A percentile compares a stretch with the other conserved stretches of the same genome.
Evolutionary conservation across 2,797 vertebrate species (phyloP).

Genomic region (Sebastes umbrosus): DNA sequence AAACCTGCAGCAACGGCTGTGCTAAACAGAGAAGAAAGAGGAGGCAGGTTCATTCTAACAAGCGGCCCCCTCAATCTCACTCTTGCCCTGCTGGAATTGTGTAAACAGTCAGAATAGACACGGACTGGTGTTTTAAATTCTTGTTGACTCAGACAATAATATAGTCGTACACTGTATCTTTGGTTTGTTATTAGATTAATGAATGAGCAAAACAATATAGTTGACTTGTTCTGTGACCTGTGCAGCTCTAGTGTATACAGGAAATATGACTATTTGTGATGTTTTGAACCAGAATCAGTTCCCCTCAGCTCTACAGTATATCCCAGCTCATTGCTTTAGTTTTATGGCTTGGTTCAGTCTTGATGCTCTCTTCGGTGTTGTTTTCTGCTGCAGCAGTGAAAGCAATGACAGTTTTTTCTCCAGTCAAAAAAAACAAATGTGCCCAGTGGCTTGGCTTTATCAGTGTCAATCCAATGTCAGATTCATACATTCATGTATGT

Average conservation of each 20-base stretch:
- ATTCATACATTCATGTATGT: background rate
- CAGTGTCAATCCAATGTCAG: background rate
- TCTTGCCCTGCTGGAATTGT: conserved; percentile 12
- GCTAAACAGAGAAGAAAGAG: conserved; percentile 37
- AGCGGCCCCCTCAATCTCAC: conserved; percentile 51
- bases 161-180: background rate
- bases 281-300: background rate
- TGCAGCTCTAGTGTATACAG: background rate
- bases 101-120: conserved; percentile 7
- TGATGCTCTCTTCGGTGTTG: background rate
- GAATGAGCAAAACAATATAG: background rate
- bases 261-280: background rate
- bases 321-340: background rate
- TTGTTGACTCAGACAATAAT: background rate
- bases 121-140: background rate
- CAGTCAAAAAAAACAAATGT: background rate
- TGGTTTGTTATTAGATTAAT: background rate
- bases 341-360: background rate
- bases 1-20: conserved; percentile 16
- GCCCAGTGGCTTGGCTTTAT: background rate
- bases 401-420: too few species aligned
- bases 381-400: background rate
- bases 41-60: conserved; percentile 31
- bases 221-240: background rate
- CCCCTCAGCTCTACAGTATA: background rate